Conservation (phyloP, 2,113 vertebrate genomes). For the Plecturocebus donacophilus region DNA sequence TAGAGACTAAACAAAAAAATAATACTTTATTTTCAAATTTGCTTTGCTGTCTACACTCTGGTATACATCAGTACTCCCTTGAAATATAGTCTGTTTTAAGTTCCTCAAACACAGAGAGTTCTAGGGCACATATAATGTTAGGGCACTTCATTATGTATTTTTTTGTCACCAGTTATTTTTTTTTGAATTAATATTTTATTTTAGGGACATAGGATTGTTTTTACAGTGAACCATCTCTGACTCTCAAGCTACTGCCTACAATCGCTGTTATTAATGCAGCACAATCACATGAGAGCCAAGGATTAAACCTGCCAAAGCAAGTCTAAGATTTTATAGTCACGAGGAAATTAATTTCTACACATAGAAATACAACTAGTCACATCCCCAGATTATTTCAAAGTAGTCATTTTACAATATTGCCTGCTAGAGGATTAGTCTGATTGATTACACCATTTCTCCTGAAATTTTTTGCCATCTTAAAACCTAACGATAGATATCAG, state of each 20-base stretch:
- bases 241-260: background rate
- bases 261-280: background rate
- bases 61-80: background rate
- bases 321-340: background rate
- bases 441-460: background rate
- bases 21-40: background rate
- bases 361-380: background rate
- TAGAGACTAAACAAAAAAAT: background rate
- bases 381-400: background rate
- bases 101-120: background rate
- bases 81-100: background rate
- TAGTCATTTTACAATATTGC: background rate
- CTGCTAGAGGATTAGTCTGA: background rate
- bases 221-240: background rate
- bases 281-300: background rate
- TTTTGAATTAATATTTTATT: conserved; percentile 43
- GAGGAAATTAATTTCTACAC: conserved; percentile 19
- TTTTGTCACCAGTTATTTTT: conserved; percentile 45
- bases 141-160: background rate
- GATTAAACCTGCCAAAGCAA: conserved; percentile 3
- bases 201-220: background rate
- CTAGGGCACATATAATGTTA: background rate
- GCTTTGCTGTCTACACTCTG: background rate
- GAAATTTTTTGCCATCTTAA: conserved; percentile 24
- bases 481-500: background rate